Evolutionary conservation across 2,797 vertebrate genomes (phyloP).

Genomic region (Arnoldichthys spilopterus): DNA sequence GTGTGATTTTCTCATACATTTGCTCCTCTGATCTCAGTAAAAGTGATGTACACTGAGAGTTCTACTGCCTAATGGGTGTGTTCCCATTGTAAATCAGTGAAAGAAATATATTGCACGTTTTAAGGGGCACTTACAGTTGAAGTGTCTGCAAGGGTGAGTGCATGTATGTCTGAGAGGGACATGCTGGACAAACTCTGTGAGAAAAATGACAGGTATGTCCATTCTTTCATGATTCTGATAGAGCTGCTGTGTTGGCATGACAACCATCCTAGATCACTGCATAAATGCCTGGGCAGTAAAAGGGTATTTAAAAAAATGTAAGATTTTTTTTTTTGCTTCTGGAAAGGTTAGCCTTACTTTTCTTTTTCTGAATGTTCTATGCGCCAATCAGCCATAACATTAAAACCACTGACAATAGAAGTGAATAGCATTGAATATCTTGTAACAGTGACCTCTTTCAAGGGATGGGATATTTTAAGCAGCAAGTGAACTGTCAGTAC

Average conservation of each 20-base stretch:
- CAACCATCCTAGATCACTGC: constrained; percentile 33
- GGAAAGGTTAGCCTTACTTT: neutral
- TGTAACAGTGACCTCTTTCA: too few relatives aligned
- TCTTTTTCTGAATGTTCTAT: neutral
- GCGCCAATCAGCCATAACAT: too few relatives aligned
- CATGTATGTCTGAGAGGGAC: neutral
- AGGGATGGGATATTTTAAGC: too few relatives aligned
- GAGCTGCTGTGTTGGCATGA: constrained; percentile 48
- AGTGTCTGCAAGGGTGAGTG: neutral
- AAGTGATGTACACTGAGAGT: neutral
- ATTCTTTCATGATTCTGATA: constrained; percentile 28
- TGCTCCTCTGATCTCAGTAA: neutral
- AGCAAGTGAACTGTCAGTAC: too few relatives aligned
- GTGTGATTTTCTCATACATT: neutral
- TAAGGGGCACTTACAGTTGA: constrained; percentile 9
- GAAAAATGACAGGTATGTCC: constrained; percentile 31
- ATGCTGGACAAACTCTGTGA: constrained; percentile 5
- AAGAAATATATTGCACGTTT: neutral
- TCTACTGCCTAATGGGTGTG: neutral
- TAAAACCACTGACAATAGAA: too few relatives aligned
- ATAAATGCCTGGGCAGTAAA: constrained; percentile 23
- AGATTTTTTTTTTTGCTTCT: too few relatives aligned
- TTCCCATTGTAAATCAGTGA: neutral
- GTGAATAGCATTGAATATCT: too few relatives aligned
- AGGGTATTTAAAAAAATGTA: constrained; percentile 23